Evolutionary conservation across 2,797 vertebrate genomes (phyloP), one percentile per base, ranked within the genome.

Genomic region (Natrix natrix): DNA sequence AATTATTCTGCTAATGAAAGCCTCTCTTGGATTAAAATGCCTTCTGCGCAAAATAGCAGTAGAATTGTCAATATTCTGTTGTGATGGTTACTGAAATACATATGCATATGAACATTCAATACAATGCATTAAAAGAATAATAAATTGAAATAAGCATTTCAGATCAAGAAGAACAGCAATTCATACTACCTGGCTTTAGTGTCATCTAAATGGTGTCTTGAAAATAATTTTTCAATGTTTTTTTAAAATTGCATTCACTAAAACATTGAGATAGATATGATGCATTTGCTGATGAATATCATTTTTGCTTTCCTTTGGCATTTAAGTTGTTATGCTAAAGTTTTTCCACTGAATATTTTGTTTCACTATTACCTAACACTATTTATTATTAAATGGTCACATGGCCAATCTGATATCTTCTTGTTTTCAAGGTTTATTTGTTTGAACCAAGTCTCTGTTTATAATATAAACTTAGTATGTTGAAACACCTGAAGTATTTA

Each of bases 221-320:
- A 78, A 95, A 91, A 86, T 52, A 89, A 83, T 8, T 32, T 63
- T 69, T 83, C 74, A 83, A 22, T 83, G 37, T 83, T 48, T 48
- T 48, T 88, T 86, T 24, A 4, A 78, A 0, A 6, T 95, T 91
- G 94, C 59, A 91, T 90, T 88, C 94, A 59, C 57, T 93, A 89
- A 94, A 96, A 95, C 90, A 32, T 89, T 88, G 92, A 95, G 59
- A 56, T 17, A 6, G 91, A 94, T 92, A 56, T 94, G 95, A 63
- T 93, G 26, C 60, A 87, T n/a, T 90, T 24, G 89, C 83, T 86
- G 78, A 48, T 87, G 6, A 87, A 59, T 61, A 37, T 55, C 11
- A 54, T 56, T 89, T 87, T 91, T 92, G 6, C 10, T 28, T 61
- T 94, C 92, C 93, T 66, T 96, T 94, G 88, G 93, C 17, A 54